Percentiles rank a stretch among this genome's conserved stretches.
Conservation (phyloP, 2,888 invertebrate species). For the Diarsia brunnea region DNA sequence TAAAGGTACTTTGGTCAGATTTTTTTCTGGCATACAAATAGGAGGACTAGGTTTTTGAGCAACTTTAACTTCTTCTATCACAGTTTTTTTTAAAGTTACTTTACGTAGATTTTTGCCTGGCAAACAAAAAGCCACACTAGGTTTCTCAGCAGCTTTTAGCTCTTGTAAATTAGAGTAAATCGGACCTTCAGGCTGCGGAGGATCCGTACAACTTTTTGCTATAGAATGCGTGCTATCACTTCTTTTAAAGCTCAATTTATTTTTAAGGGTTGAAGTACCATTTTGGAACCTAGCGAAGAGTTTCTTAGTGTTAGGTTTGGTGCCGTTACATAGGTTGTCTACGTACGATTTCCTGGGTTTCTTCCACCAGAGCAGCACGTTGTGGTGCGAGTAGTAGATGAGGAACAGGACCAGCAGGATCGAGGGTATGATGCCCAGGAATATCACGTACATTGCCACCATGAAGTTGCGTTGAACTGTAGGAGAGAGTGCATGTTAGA, state of each 20-base stretch:
- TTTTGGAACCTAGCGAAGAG: slow-evolving; percentile 62
- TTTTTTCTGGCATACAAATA: slow-evolving; percentile 56
- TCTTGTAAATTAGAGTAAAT: slow-evolving; percentile 59
- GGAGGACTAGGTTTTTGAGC: not conserved
- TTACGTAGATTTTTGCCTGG: slow-evolving; percentile 63
- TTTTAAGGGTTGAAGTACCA: slow-evolving; percentile 56
- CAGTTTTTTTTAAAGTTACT: slow-evolving; percentile 72
- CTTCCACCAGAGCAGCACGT: slow-evolving; percentile 90
- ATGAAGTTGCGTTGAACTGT: slow-evolving; percentile 94
- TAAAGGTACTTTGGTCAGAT: slow-evolving; percentile 63
- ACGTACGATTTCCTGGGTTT: slow-evolving; percentile 89
- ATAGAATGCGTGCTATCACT: slow-evolving; percentile 38
- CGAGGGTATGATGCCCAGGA: slow-evolving; percentile 95
- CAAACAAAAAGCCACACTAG: slow-evolving; percentile 39
- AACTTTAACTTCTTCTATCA: slow-evolving; percentile 9
- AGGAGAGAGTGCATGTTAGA: slow-evolving; percentile 40
- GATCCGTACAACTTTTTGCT: slow-evolving; percentile 36
- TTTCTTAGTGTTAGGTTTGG: slow-evolving; percentile 46
- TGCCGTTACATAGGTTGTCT: slow-evolving; percentile 69
- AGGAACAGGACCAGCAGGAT: slow-evolving; percentile 92
- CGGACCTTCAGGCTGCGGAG: slow-evolving; percentile 45
- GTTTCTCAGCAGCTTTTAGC: slow-evolving; percentile 33
- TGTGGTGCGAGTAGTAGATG: slow-evolving; percentile 94
- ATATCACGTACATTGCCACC: slow-evolving; percentile 96
- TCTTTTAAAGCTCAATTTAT: slow-evolving; percentile 63